Evolutionary conservation across 2,888 invertebrate genomes (phyloP), one percentile per base, ranked within the genome.

Genomic region (Chaetogeoica ovagalla): DNA sequence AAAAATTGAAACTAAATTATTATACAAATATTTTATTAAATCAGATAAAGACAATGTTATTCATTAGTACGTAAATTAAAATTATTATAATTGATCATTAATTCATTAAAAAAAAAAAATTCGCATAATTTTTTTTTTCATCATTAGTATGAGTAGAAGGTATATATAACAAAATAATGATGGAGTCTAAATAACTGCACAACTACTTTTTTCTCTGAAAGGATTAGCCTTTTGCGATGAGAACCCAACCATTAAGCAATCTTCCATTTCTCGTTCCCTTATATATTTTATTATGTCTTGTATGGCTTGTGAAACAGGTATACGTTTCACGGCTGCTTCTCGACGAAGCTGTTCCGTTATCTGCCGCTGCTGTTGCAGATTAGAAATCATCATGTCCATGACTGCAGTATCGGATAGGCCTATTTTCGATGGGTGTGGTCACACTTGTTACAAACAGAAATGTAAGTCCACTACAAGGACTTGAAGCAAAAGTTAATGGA

Each of bases 211-310:
- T 87, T 96, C 96, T 83, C 96, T 91, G 89, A 96, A 97, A 48
- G 97, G 97, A 88, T 97, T 97, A 21, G 95, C 94, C 86, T 96
- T 95, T 86, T 96, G 96, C 84, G 94, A 95, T 83, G 95, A 93
- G 87, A 97, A 97, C 57, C 97, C 97, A 83, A 94, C 94, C 83
- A 97, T 90, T 70, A 97, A 90, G 85, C 94, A 96, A 87, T 97
- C 97, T 85, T 97, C 96, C 84, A 94, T 93, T 85, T 95, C 94
- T 85, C 97, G 96, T 85, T 96, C 96, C 65, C 91, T 90, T 83
- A 96, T 94, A 86, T 91, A 96, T 86, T 95, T 94, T 86, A 96
- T 93, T 84, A 97, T 95, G 85, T 97, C 94, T 83, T 93, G 92
- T 81, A 96, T 94, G n/a, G 96, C 96, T 84, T 93, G 92, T 55